Percentiles rank a stretch among this genome's conserved stretches.
Evolutionary conservation across 2,888 invertebrate species (phyloP).

Genomic region (Drosophila putrida): DNA sequence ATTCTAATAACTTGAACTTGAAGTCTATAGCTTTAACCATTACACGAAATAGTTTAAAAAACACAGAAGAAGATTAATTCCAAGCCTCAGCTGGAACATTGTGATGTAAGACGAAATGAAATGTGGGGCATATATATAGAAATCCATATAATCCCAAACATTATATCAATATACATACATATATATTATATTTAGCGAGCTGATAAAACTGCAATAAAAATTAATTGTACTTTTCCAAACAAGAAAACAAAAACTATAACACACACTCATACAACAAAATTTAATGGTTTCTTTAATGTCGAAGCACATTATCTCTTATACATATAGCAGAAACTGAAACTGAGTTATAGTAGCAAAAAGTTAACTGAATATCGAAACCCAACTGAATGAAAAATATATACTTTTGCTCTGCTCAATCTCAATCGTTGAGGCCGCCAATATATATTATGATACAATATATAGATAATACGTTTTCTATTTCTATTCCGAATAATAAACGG

Average conservation of each 20-base stretch:
- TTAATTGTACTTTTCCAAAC: slow-evolving; percentile 49
- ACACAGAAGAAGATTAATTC: slow-evolving; percentile 9
- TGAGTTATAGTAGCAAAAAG: slow-evolving; percentile 43
- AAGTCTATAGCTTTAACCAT: slow-evolving; percentile 43
- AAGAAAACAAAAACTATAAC: slow-evolving; percentile 1
- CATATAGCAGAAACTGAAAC: slow-evolving; percentile 21
- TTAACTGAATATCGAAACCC: slow-evolving; percentile 30
- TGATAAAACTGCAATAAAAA: slow-evolving; percentile 38
- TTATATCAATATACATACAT: slow-evolving; percentile 19
- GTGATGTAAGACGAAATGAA: slow-evolving; percentile 42
- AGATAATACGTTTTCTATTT: slow-evolving; percentile 23
- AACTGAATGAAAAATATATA: slow-evolving; percentile 34
- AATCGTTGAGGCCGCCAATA: slow-evolving; percentile 42
- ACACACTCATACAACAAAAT: slow-evolving; percentile 46
- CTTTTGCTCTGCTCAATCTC: slow-evolving; percentile 50
- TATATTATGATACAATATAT: slow-evolving; percentile 11
- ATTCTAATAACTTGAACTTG: slow-evolving; percentile 32
- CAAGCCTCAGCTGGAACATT: slow-evolving; percentile 30
- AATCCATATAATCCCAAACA: slow-evolving; percentile 13
- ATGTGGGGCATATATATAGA: slow-evolving; percentile 32
- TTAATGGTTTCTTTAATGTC: slow-evolving; percentile 77
- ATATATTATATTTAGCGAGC: slow-evolving; percentile 24
- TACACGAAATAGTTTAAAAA: slow-evolving; percentile 62
- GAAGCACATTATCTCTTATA: slow-evolving; percentile 46
- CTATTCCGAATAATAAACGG: slow-evolving; percentile 16